phyloP scores from a whole-genome alignment of 2,113 vertebrate species.

The Acinonyx jubatus region DNA sequence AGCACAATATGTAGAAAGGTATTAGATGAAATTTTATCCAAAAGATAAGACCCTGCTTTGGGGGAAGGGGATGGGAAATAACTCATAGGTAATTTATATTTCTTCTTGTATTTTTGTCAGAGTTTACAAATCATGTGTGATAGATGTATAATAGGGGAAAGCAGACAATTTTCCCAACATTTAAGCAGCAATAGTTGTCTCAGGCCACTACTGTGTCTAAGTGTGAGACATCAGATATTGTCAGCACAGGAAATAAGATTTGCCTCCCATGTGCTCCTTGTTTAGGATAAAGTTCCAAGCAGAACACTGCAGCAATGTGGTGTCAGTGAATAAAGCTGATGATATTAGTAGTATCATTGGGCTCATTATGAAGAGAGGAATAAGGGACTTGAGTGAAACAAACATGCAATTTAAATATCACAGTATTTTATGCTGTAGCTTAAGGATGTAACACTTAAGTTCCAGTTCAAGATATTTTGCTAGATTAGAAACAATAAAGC shows the following conservation, averaged over 20 bases:
- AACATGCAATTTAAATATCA: neutral
- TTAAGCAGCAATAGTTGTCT: neutral
- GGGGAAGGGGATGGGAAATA: neutral
- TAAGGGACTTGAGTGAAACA: neutral
- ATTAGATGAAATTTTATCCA: neutral
- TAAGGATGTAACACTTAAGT: neutral
- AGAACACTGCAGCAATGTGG: neutral
- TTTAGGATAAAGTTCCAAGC: neutral
- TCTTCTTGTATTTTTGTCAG: neutral
- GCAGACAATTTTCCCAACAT: neutral
- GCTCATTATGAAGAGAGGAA: neutral
- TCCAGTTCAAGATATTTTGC: neutral
- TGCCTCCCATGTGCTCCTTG: neutral
- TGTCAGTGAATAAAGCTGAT: neutral
- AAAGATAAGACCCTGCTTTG: neutral
- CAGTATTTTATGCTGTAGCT: neutral
- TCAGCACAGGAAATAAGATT: neutral
- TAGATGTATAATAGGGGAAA: neutral
- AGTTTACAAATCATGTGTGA: neutral
- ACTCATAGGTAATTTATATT: neutral
- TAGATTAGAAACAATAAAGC: constrained; percentile 22
- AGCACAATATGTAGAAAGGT: neutral
- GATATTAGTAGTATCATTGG: neutral
- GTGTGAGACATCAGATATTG: neutral
- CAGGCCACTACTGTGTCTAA: neutral